phyloP scores from a whole-genome alignment of 64 coral and sea anemone species.

The Pocillopora damicornis region DNA sequence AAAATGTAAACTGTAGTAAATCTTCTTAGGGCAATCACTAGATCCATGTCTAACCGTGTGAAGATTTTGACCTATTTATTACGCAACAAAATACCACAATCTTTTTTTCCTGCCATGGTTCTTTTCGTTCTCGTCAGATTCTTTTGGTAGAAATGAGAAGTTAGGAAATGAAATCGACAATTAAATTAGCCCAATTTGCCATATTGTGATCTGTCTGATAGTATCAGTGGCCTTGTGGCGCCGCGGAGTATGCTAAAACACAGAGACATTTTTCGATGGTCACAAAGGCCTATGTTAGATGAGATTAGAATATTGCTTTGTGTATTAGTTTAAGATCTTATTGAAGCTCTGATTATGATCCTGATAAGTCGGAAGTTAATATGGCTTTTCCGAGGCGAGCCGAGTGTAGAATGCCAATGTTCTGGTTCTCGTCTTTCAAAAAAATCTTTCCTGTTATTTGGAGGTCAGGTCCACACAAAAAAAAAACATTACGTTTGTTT shows the following conservation, averaged over 20 bases:
- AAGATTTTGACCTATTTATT: background rate
- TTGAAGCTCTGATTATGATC: slow-evolving; percentile 46
- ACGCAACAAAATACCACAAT: background rate
- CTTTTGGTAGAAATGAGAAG: slow-evolving; percentile 4
- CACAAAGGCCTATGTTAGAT: background rate
- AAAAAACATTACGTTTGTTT: background rate
- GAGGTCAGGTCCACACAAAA: background rate
- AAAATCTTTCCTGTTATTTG: background rate
- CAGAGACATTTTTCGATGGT: background rate
- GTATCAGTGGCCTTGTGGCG: background rate
- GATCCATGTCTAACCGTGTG: background rate
- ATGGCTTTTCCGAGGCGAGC: background rate
- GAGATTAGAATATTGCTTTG: slow-evolving; percentile 43
- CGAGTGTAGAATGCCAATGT: background rate
- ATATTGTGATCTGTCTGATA: slow-evolving; percentile 7
- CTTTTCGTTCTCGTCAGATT: background rate
- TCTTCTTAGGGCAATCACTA: slow-evolving; percentile 22
- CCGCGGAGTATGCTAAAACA: background rate
- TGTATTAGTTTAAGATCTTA: slow-evolving; percentile 43
- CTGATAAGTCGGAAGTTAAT: slow-evolving; percentile 39
- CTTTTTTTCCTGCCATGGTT: background rate
- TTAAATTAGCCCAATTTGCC: slow-evolving; percentile 13
- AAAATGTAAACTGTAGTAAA: slow-evolving; percentile 50
- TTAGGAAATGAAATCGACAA: slow-evolving; percentile 27
- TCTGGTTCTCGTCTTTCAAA: background rate